Evolutionary conservation across 2,888 invertebrate genomes (phyloP), one percentile per base, ranked within the genome.

Genomic region (Zygothrica quintamaculata): DNA sequence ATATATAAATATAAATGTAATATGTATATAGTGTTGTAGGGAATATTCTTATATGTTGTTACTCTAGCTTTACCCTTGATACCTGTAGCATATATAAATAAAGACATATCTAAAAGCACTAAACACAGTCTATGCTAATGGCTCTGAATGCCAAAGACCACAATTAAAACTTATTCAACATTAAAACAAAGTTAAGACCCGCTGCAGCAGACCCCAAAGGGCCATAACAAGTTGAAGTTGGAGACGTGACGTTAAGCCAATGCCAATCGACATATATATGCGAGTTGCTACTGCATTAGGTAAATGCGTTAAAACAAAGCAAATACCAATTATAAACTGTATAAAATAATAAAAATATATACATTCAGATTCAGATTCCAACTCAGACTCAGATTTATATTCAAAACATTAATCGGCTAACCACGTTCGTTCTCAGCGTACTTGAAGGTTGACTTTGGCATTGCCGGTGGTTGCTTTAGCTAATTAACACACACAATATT

Each of bases 81-180:
- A 22, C 5, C 2, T 22, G 18, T n/a, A n/a, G n/a, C 18, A 22
- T 22, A 22, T 22, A 22, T 33, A 11, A 36, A 42, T 6, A 50
- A 2, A 22, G 5, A 22, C 18, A 2, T 12, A 18, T 43, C 31
- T 36, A 22, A 40, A 52, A 44, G 15, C 9, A 8, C 33, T 25
- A 31, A 29, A 40, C 29, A 34, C 34, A 52, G 60, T 61, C 47
- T 40, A 37, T 33, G 56, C 68, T 70, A 52, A 12, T 29, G 29
- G 34, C 25, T 29, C 3, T 36, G 68, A 58, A 50, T 74, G 70
- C 60, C 61, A 65, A 53, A 36, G 33, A 52, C 34, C 33, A 13
- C 29, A 77, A 77, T 82, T 79, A 68, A 73, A 59, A 26, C 65
- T 74, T 67, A 29, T 78, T 67, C 79, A 79, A 75, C 62, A 51